Base-by-base conservation (phyloP, 2,888 invertebrate genomes). In the Entomobrya proxima region DNA sequence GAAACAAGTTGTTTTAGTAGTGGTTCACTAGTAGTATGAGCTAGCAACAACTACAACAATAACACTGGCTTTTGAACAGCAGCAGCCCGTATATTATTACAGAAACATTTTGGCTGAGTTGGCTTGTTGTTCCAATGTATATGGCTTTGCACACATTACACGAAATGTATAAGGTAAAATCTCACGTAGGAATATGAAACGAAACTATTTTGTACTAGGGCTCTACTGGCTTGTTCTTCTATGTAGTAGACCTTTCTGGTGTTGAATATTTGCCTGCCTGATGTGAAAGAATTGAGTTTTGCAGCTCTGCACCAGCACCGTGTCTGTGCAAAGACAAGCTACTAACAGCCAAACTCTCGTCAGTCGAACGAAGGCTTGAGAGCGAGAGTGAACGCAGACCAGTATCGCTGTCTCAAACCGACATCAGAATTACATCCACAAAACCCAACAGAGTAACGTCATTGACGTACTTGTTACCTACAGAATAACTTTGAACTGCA, bases 301-400 rank as follows among this genome's bases (percentile, higher is more conserved):
- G n/a, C n/a, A n/a, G 15, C n/a, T 13, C 47, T 47, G 47, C 47
- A 15, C 15, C 15, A 15, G 47, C n/a, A 13, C 47, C 13, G n/a
- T 47, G 47, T 2, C 13, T 15, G 47, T 21, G 69, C 69, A 52
- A 52, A 52, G 50, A 50, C 50, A 18, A 74, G 52, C 52, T 35
- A 69, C 50, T 50, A 47, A n/a, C 52, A 74, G 52, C 52, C n/a
- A 52, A 74, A 50, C 35, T 74, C 72, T 58, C 69, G 40, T 84
- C 84, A 84, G 84, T 84, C 84, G 78, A 77, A 50, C 50, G 83
- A 77, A 84, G 84, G 84, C 55, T 84, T 84, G 84, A 84, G 84
- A 84, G 84, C 84, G 84, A 84, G 84, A 84, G 84, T 84, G 78
- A 84, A 47, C 84, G 21, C 69, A 72, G 47, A 52, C 81, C 18